Evolutionary conservation across 2,888 invertebrate species (phyloP), one percentile per base, ranked within the genome.

Genomic region (Cheilosia scutellata): DNA sequence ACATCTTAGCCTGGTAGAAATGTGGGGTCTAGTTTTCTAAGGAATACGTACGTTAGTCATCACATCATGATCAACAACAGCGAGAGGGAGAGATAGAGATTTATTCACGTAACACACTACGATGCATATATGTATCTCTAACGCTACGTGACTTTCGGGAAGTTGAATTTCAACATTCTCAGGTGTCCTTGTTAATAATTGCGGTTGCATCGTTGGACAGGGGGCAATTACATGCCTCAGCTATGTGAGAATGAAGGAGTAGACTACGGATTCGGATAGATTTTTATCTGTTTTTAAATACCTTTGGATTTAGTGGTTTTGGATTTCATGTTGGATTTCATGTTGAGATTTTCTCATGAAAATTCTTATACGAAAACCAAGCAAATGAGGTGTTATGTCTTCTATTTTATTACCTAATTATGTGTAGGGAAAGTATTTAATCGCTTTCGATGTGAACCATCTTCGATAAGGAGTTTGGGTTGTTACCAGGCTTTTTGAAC

Each of bases 171-270:
- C 82, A 78, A 72, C 82, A 83, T 78, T 82, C 82, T 72, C 82
- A 82, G 82, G 82, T 82, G 82, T 83, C 78, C 83, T 79, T 74
- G 74, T 83, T 79, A 70, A 83, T 79, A 79, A 79, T 53, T 63
- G 79, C 5, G 68, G 55, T 79, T 83, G 62, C 42, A 51, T 78
- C 62, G 66, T 60, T 83, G 72, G 82, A 71, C 66, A 68, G 60
- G 62, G 51, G 49, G 74, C 49, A 79, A 63, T 83, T 74, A 72
- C 53, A 53, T 49, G 51, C 20, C 33, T 65, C 5, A 70, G 63
- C 20, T 74, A 42, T 63, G 62, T 68, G 37, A 58, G 57, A 66
- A 49, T 16, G 37, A 51, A 58, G 31, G 62, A 75, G 68, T 49
- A 20, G 60, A 31, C 5, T 37, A 11, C 20, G 31, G 37, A 31